Conservation (phyloP, 2,888 invertebrate species). For the Ceriagrion tenellum region DNA sequence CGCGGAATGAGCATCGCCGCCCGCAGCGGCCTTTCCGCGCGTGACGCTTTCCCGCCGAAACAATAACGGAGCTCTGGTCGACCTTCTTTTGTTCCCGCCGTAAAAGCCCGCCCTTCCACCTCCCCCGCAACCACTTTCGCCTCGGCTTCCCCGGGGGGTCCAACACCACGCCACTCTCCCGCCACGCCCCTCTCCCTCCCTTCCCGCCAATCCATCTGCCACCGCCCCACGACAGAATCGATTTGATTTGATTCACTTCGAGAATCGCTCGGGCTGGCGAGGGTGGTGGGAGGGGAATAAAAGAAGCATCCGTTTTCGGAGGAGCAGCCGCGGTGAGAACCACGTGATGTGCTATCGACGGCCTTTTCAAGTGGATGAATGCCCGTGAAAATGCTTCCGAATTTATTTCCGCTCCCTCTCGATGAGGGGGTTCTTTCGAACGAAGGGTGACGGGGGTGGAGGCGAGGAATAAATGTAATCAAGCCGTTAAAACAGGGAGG, state of each 20-base stretch:
- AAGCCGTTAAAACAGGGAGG: background rate
- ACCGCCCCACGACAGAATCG: background rate
- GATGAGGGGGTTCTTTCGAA: background rate
- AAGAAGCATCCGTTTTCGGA: too few relatives aligned
- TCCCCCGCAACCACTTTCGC: background rate
- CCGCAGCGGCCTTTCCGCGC: background rate
- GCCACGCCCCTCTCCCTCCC: background rate
- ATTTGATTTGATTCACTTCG: conserved; percentile 14
- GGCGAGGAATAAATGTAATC: background rate
- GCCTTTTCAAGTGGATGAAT: conserved; percentile 4
- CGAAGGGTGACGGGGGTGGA: background rate
- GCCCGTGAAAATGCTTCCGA: background rate
- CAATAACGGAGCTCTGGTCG: background rate
- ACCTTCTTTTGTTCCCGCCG: background rate
- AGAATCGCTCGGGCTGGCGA: background rate
- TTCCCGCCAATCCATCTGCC: background rate
- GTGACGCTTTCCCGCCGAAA: background rate
- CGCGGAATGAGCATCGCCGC: background rate
- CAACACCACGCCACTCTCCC: background rate
- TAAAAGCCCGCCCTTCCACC: background rate
- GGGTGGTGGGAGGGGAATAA: background rate
- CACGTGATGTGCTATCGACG: background rate
- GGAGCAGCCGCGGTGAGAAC: background rate
- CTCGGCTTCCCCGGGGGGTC: background rate
- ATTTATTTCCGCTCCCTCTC: background rate